Conservation (phyloP, 64 coral and sea anemone species). For the Dendronephthya gigantea region DNA sequence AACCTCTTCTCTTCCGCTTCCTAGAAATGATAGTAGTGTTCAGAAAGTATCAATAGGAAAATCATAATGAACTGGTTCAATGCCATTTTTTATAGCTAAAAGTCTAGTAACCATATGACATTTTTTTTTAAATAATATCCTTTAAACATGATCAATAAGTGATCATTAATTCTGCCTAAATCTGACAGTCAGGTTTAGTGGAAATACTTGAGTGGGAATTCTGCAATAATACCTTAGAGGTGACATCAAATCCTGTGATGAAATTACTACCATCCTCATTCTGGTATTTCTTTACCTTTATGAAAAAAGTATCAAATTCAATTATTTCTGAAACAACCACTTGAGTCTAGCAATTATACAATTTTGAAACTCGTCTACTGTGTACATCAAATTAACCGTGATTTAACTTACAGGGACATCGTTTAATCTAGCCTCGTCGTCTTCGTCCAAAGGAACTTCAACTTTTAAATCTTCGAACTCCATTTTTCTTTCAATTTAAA, state of each 20-base stretch:
- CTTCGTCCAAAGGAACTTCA: conserved; percentile 68
- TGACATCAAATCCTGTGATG: conserved; percentile 91
- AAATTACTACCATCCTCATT: conserved; percentile 72
- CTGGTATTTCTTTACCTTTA: conserved; percentile 72
- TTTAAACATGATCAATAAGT: no score
- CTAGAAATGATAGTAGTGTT: conserved; percentile 23
- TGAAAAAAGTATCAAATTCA: not conserved
- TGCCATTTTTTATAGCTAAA: no score
- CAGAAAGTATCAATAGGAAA: no score
- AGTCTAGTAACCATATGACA: no score
- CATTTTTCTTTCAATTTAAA: conserved; percentile 48
- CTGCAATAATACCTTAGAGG: conserved; percentile 70
- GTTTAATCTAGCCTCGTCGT: conserved; percentile 32
- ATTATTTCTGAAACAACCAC: no score
- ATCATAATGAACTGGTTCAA: no score
- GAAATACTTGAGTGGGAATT: no score
- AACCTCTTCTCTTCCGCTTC: conserved; percentile 52
- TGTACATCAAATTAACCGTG: not conserved
- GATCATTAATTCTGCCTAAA: no score
- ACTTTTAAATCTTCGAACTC: conserved; percentile 97
- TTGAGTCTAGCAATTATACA: not conserved
- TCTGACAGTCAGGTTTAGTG: no score
- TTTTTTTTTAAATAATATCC: no score
- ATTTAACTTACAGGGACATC: not conserved
- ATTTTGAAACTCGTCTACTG: not conserved